Percentiles rank a stretch among this genome's conserved stretches.
Evolutionary conservation across 2,888 invertebrate genomes (phyloP).

Genomic region (Acleris holmiana): DNA sequence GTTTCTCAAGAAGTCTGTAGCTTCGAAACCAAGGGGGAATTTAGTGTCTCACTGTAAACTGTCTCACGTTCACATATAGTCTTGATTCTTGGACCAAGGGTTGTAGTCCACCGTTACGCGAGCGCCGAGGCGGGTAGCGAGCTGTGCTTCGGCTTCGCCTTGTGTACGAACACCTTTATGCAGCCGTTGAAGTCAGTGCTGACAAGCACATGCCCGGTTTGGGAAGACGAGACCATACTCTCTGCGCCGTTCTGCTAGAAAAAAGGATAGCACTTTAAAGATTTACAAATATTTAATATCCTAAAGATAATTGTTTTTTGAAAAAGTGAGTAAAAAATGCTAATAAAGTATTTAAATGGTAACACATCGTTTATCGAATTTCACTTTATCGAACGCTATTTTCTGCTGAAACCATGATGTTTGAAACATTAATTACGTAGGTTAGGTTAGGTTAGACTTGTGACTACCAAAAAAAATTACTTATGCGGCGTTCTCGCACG

Average conservation of each 20-base stretch:
- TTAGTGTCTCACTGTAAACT: neutral
- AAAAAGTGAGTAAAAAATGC: too few relatives aligned
- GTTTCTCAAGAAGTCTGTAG: too few relatives aligned
- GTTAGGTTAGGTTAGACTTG: too few relatives aligned
- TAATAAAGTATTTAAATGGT: too few relatives aligned
- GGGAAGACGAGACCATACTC: conserved; percentile 90
- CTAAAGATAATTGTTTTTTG: neutral
- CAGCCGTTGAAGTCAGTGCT: conserved; percentile 98
- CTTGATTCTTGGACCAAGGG: neutral
- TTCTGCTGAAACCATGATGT: too few relatives aligned
- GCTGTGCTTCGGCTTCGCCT: conserved; percentile 96
- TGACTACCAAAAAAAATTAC: too few relatives aligned
- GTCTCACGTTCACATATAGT: neutral
- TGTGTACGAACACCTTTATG: conserved; percentile 97
- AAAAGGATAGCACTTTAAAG: conserved; percentile 22
- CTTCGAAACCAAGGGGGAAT: neutral
- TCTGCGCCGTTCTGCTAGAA: conserved; percentile 55
- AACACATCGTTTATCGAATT: too few relatives aligned
- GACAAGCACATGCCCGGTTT: conserved; percentile 96
- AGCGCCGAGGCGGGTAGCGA: conserved; percentile 95
- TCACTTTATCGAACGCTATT: too few relatives aligned
- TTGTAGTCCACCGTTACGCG: conserved; percentile 69
- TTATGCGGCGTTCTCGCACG: too few relatives aligned
- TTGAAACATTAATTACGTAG: too few relatives aligned
- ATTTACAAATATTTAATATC: neutral